These are phyloP conservation scores for Spisula solida DNA, from an alignment of 2,888 invertebrate genomes.

Conservation along the genomic window DNA sequence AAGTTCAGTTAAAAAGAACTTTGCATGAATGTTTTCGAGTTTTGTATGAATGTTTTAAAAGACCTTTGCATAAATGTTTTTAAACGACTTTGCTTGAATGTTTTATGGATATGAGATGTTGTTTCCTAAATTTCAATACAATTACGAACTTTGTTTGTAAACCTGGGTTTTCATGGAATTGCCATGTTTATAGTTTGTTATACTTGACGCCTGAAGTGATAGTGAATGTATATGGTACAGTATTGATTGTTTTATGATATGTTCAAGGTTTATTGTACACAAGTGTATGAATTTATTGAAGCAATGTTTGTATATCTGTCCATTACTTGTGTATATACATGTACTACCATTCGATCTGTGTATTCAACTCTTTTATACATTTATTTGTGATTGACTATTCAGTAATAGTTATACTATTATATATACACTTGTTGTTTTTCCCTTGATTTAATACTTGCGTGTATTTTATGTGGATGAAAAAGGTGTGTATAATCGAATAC, in stretches of 20 bases:
- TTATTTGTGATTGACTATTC: slow-evolving; percentile 8
- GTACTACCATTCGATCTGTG: background rate
- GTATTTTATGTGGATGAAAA: slow-evolving; percentile 4
- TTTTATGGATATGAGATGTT: too few species aligned
- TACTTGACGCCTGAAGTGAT: background rate
- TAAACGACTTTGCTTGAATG: too few species aligned
- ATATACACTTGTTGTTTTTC: slow-evolving; percentile 22
- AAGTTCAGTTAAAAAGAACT: too few species aligned
- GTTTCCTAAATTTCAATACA: too few species aligned
- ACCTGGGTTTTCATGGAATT: too few species aligned
- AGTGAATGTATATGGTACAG: background rate
- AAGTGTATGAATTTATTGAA: background rate
- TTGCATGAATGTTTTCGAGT: too few species aligned
- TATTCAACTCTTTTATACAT: background rate
- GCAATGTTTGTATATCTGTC: background rate
- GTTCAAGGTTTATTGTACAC: too few species aligned
- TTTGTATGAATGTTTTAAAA: too few species aligned
- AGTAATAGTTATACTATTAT: slow-evolving; percentile 1
- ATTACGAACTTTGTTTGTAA: too few species aligned
- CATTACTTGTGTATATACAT: background rate
- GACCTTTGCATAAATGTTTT: too few species aligned
- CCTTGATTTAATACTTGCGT: background rate
- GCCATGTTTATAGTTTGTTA: background rate
- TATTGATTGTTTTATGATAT: too few species aligned
- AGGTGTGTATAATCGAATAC: background rate